Conservation (phyloP, 2,113 vertebrate genomes). For the Callithrix jacchus region DNA sequence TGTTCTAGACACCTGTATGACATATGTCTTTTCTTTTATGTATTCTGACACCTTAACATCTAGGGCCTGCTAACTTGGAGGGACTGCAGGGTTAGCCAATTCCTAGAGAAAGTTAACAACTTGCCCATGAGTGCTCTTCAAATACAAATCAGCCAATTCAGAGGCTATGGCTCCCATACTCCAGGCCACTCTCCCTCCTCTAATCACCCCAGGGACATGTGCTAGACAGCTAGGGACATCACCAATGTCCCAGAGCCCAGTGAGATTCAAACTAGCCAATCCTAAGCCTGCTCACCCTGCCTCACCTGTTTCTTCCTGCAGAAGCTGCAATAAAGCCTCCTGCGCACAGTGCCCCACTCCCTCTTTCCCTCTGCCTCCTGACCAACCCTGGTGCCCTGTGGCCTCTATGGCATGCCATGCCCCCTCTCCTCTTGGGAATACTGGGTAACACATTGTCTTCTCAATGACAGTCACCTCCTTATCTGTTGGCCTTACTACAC, state of each 20-base stretch:
- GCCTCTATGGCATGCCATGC: background rate
- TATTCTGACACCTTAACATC: background rate
- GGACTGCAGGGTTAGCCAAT: background rate
- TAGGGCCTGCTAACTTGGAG: background rate
- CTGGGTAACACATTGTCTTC: background rate
- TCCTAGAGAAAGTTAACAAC: too few relatives aligned
- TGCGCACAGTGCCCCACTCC: too few relatives aligned
- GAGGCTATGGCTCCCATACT: background rate
- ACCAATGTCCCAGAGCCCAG: background rate
- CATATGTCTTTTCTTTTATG: background rate
- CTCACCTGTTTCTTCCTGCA: background rate
- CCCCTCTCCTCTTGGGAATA: background rate
- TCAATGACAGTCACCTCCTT: background rate
- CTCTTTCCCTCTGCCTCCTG: background rate
- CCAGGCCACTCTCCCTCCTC: background rate
- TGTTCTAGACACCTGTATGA: background rate
- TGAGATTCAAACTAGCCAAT: too few relatives aligned
- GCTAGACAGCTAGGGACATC: background rate
- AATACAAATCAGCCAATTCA: background rate
- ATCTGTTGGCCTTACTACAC: background rate
- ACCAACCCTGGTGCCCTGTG: background rate
- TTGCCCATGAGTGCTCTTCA: background rate
- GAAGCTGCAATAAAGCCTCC: background rate
- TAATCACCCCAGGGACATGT: background rate
- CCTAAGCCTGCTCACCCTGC: background rate